Evolutionary conservation across 2,113 vertebrate species (phyloP).

Genomic region (Thryonomys swinderianus): DNA sequence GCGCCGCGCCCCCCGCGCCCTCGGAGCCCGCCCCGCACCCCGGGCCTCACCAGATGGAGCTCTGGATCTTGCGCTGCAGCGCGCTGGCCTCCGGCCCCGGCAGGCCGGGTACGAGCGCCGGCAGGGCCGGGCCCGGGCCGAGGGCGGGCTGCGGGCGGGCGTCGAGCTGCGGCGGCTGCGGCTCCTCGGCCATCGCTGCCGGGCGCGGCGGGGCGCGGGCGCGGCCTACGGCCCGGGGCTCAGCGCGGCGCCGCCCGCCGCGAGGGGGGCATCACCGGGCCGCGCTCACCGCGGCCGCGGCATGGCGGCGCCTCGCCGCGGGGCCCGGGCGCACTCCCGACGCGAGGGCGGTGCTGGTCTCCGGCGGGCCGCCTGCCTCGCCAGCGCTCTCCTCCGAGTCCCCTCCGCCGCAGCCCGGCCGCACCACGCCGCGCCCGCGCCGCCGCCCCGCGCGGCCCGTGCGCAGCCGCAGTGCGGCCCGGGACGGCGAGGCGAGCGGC

Average conservation of each 20-base stretch:
- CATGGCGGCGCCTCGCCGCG: slow-evolving; percentile 80
- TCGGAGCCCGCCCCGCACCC: neutral
- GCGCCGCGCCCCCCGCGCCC: neutral
- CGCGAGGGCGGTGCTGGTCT: neutral
- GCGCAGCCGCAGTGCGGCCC: slow-evolving; percentile 89
- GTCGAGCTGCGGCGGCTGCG: slow-evolving; percentile 82
- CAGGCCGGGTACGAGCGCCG: slow-evolving; percentile 92
- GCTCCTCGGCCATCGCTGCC: slow-evolving; percentile 90
- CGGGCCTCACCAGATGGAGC: slow-evolving; percentile 94
- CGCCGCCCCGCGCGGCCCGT: slow-evolving; percentile 61
- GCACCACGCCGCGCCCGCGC: slow-evolving; percentile 19
- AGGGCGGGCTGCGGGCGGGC: slow-evolving; percentile 85
- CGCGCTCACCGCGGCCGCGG: slow-evolving; percentile 72
- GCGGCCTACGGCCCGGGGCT: slow-evolving; percentile 89
- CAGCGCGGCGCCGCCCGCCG: slow-evolving; percentile 88
- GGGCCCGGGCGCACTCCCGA: slow-evolving; percentile 21
- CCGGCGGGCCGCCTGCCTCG: slow-evolving; percentile 11
- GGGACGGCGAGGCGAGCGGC: slow-evolving; percentile 60
- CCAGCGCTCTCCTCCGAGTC: slow-evolving; percentile 60
- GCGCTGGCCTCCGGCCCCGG: slow-evolving; percentile 92
- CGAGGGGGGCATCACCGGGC: slow-evolving; percentile 87
- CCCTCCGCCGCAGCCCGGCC: slow-evolving; percentile 51
- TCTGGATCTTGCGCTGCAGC: slow-evolving; percentile 95
- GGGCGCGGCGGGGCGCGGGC: slow-evolving; percentile 72
- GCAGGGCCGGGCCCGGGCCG: slow-evolving; percentile 85